A percentile compares a stretch with the other conserved stretches of the same genome.
phyloP scores from a whole-genome alignment of 2,888 invertebrate genomes.

The Macroteleia sp. region DNA sequence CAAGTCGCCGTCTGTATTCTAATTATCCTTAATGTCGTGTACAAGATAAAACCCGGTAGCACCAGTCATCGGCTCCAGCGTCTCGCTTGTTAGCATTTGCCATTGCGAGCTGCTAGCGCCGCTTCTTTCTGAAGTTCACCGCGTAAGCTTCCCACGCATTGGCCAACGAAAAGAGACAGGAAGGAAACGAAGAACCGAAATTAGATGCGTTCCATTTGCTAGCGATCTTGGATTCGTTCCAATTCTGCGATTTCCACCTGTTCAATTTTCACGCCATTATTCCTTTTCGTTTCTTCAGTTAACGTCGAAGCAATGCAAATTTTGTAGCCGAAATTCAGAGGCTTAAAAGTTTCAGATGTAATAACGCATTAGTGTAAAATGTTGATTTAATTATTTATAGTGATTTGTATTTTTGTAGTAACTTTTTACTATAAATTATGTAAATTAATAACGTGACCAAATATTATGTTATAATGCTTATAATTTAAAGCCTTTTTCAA shows the following conservation, averaged over 20 bases:
- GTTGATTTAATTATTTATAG: too few relatives aligned
- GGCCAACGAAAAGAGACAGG: constrained; percentile 31
- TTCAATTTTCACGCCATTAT: constrained; percentile 23
- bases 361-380: too few relatives aligned
- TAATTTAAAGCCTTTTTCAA: too few relatives aligned
- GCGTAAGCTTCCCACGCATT: constrained; percentile 43
- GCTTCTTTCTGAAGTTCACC: constrained; percentile 48
- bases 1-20: constrained; percentile 54
- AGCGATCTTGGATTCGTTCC: constrained; percentile 21
- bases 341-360: too few relatives aligned
- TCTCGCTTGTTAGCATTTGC: constrained; percentile 44
- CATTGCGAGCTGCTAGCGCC: constrained; percentile 30
- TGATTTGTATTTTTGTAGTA: too few relatives aligned
- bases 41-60: constrained; percentile 59
- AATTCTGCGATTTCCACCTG: constrained; percentile 36
- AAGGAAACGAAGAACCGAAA: constrained; percentile 50
- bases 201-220: constrained; percentile 42
- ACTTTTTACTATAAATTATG: too few relatives aligned
- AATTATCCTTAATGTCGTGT: constrained; percentile 62
- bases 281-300: too few relatives aligned
- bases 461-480: too few relatives aligned
- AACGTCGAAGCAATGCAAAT: too few relatives aligned
- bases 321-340: too few relatives aligned
- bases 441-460: too few relatives aligned
- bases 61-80: constrained; percentile 24